Evolutionary conservation across 2,888 invertebrate species (phyloP).

Genomic region (Rhagonycha lutea): DNA sequence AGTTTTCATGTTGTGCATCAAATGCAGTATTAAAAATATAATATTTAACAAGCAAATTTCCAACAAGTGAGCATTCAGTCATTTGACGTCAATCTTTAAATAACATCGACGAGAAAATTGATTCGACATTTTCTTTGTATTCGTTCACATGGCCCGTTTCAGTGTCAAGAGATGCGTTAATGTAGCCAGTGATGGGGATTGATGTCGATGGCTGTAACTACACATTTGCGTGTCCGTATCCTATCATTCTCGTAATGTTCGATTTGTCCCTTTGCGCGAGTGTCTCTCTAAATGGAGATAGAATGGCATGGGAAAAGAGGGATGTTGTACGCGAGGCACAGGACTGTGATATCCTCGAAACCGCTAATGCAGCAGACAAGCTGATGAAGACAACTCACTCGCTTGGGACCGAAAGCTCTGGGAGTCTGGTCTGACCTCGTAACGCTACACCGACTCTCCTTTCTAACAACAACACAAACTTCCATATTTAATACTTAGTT

Average conservation of each 20-base stretch:
- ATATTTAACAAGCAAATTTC: conserved; percentile 45
- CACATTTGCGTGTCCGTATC: conserved; percentile 41
- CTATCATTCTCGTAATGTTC: conserved; percentile 46
- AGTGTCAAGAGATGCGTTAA: conserved; percentile 33
- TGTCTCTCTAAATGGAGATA: conserved; percentile 50
- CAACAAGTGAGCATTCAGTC: conserved; percentile 34
- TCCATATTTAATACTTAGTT: neutral
- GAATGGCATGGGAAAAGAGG: conserved; percentile 42
- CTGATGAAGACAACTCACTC: conserved; percentile 55
- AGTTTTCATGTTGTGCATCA: conserved; percentile 42
- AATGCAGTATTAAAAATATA: conserved; percentile 39
- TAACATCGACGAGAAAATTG: neutral
- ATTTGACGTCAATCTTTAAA: conserved; percentile 23
- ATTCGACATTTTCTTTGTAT: neutral
- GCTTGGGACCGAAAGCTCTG: conserved; percentile 45
- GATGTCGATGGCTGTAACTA: conserved; percentile 33
- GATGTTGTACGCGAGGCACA: conserved; percentile 37
- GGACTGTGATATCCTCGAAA: conserved; percentile 43
- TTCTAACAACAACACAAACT: neutral
- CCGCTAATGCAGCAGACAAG: conserved; percentile 52
- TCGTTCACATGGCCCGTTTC: conserved; percentile 27
- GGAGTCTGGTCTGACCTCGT: conserved; percentile 39
- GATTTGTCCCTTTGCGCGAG: conserved; percentile 44
- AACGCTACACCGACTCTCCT: conserved; percentile 22
- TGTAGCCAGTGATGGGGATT: conserved; percentile 21